These are phyloP conservation scores for Oxyruncus cristatus DNA, from an alignment of 2,113 vertebrate species.

Conservation along the genomic window DNA sequence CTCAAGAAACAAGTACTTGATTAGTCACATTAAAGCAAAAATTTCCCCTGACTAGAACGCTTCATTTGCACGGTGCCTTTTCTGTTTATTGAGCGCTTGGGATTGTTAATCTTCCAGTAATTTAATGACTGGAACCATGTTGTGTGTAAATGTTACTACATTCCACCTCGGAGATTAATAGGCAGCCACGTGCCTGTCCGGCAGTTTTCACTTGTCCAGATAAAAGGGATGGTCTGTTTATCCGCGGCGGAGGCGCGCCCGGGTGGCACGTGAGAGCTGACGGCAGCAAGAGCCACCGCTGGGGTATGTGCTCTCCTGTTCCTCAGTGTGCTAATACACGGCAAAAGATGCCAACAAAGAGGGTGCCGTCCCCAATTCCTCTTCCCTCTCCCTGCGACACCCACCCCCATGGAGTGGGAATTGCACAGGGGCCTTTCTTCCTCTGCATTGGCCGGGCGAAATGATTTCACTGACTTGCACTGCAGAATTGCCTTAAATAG, in stretches of 20 bases:
- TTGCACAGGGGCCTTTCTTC: not conserved
- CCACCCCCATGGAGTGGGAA: not conserved
- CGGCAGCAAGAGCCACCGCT: not conserved
- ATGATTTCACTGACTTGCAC: not conserved
- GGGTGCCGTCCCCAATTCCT: rapidly evolving
- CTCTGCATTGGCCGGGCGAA: not conserved
- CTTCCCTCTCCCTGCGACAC: not conserved
- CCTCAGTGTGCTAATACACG: rapidly evolving
- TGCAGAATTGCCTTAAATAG: not conserved
- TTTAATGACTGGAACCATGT: not conserved
- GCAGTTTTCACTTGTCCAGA: not conserved
- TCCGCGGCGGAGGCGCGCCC: rapidly evolving
- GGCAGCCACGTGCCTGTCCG: not conserved
- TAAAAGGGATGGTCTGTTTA: not conserved
- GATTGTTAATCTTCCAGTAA: conserved; percentile 21
- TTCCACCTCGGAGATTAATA: not conserved
- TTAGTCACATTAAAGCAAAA: conserved; percentile 5
- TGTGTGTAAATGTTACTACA: not conserved
- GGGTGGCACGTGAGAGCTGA: not conserved
- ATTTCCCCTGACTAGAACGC: not conserved
- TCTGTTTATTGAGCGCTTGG: conserved; percentile 24
- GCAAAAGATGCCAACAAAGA: not conserved
- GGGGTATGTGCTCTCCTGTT: not conserved
- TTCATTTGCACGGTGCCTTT: conserved; percentile 14
- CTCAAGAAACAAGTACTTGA: not conserved